These are phyloP conservation scores for Tipula helvola DNA, from an alignment of 2,888 invertebrate species.

Conservation along the genomic window DNA sequence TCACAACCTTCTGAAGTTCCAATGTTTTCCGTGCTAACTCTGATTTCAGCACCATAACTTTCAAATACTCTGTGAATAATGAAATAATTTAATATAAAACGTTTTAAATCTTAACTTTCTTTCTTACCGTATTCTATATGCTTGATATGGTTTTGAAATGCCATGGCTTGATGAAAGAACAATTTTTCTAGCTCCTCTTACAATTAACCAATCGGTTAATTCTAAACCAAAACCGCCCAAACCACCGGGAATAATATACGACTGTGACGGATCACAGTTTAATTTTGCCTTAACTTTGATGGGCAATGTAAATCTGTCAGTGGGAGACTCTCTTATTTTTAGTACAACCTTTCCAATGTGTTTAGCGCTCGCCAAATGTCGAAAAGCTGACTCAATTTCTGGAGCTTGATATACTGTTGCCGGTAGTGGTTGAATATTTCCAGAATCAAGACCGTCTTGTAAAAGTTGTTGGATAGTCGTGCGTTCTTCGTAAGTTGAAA, in stretches of 20 bases:
- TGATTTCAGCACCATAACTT: conserved; percentile 52
- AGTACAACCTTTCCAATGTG: conserved; percentile 64
- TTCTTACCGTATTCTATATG: conserved; percentile 50
- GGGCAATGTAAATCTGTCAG: conserved; percentile 23
- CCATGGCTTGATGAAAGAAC: conserved; percentile 73
- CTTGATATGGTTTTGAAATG: conserved; percentile 69
- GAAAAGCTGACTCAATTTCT: conserved; percentile 60
- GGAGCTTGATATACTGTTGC: conserved; percentile 48
- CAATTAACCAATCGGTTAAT: conserved; percentile 71
- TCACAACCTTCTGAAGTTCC: conserved; percentile 57
- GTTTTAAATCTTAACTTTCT: conserved; percentile 5
- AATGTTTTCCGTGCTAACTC: conserved; percentile 58
- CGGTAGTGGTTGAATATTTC: conserved; percentile 56
- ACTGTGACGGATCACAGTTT: conserved; percentile 26
- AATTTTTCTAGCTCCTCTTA: conserved; percentile 66
- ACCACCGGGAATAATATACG: conserved; percentile 60
- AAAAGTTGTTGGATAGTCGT: conserved; percentile 41
- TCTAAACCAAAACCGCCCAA: conserved; percentile 90
- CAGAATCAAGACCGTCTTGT: conserved; percentile 47
- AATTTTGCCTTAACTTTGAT: conserved; percentile 26
- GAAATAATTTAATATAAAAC: background rate
- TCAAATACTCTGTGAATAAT: conserved; percentile 47
- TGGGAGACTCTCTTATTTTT: conserved; percentile 26
- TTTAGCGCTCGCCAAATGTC: conserved; percentile 52
- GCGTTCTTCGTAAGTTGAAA: conserved; percentile 21